Evolutionary conservation across 2,888 invertebrate species (phyloP), one percentile per base, ranked within the genome.

Genomic region (Epirrhoe tristata): DNA sequence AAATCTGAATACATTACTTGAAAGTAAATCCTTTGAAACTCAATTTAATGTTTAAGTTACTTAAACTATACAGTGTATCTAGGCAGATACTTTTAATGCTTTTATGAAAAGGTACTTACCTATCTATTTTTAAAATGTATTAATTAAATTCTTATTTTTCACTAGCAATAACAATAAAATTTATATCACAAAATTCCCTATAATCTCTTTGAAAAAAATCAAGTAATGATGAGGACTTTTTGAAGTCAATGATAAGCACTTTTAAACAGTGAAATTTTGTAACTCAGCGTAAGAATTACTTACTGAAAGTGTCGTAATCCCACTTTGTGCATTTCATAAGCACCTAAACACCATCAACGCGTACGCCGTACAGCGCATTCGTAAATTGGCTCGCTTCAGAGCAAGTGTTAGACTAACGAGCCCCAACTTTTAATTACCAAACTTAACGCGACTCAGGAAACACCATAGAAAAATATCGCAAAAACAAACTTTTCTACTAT

Each of bases 401-500:
- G 79, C 75, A 76, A 79, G 77, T 77, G 82, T 78, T 71, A 67
- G 63, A 70, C 79, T 83, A 82, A 84, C 83, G 83, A 84, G 81
- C 76, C 75, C 72, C 76, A 88, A 90, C 83, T 90, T 91, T 89
- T 90, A 90, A 91, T 90, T 90, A 89, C 86, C 83, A 77, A 90
- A 89, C 87, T 89, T 87, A 83, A 83, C 74, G 70, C 79, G 81
- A 83, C 78, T 77, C 77, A 74, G 80, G 81, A 81, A 86, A 83
- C 80, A 80, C 81, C 81, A 77, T 76, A 64, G 77, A 76, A 76
- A 82, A 84, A 84, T 84, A 83, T 82, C 69, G 77, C 80, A 67
- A 82, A 82, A 81, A 81, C 81, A 77, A 80, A 54, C 60, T 57
- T 53, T 12, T 36, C 31, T 16, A 57, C 51, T 62, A 60, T 63